phyloP scores from a whole-genome alignment of 2,797 vertebrate species.

The Coregonus sp. region DNA sequence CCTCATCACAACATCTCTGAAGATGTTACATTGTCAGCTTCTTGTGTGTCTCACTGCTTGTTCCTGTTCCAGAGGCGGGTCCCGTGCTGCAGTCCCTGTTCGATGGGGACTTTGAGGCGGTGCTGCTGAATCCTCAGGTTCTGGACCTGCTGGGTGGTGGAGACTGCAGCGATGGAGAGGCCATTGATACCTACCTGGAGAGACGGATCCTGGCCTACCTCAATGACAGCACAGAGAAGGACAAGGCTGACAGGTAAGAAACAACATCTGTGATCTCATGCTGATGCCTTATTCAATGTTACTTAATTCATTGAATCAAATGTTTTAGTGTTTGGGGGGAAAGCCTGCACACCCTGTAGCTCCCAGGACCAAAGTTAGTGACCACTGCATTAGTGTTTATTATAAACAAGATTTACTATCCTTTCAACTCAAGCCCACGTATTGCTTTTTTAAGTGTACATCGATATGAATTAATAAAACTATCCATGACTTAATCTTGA shows the following conservation, averaged over 20 bases:
- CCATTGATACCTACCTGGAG: conserved; percentile 81
- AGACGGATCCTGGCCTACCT: conserved; percentile 81
- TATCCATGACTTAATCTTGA: too few relatives aligned
- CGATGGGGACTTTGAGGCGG: conserved; percentile 79
- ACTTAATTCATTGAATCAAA: too few relatives aligned
- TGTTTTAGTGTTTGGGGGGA: too few relatives aligned
- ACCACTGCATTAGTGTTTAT: too few relatives aligned
- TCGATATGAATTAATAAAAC: too few relatives aligned
- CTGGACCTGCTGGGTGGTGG: conserved; percentile 72
- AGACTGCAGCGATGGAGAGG: conserved; percentile 64
- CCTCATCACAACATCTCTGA: too few relatives aligned
- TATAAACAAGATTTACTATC: too few relatives aligned
- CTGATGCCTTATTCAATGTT: not conserved
- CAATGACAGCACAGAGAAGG: conserved; percentile 58
- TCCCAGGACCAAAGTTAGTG: too few relatives aligned
- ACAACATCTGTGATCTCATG: not conserved
- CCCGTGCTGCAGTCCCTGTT: conserved; percentile 79
- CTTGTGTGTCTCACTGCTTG: not conserved
- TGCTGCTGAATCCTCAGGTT: conserved; percentile 78
- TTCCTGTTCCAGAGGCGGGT: conserved; percentile 73
- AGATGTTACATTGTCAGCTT: not conserved
- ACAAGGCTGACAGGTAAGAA: conserved; percentile 78
- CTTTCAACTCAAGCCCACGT: too few relatives aligned
- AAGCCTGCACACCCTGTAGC: too few relatives aligned
- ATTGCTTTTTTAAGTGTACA: too few relatives aligned